These are phyloP conservation scores for Myotis vivesi DNA, from an alignment of 2,797 vertebrate genomes.

Conservation along the genomic window DNA sequence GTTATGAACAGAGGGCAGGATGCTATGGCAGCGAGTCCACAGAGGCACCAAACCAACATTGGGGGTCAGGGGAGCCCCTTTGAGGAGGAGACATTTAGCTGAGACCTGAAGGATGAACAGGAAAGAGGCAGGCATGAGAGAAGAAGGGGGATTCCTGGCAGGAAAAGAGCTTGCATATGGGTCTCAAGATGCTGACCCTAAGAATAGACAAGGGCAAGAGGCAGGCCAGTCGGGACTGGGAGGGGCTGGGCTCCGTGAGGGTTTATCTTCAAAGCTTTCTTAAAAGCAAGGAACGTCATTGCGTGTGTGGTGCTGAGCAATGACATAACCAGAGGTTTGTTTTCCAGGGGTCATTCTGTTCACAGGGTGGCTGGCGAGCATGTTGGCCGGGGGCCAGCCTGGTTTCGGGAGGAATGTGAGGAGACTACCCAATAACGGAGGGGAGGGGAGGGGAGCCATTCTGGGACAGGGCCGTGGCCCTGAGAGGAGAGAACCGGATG, in stretches of 20 bases:
- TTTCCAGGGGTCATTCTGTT: constrained; percentile 49
- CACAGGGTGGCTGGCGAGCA: neutral
- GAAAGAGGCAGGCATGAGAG: neutral
- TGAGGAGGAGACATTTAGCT: neutral
- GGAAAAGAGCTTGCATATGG: neutral
- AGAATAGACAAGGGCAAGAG: neutral
- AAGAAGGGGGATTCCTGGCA: neutral
- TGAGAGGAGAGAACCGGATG: neutral
- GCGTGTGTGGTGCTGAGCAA: neutral
- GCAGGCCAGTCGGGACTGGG: neutral
- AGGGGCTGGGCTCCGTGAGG: neutral
- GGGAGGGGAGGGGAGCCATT: no score
- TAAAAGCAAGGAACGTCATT: neutral
- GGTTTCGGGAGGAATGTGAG: constrained; percentile 50
- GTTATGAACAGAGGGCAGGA: neutral
- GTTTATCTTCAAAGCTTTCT: constrained; percentile 15
- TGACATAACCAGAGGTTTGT: constrained; percentile 60
- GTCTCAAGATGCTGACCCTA: neutral
- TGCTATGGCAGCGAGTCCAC: accelerated
- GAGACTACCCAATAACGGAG: constrained; percentile 38
- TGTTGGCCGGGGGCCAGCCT: constrained; percentile 56
- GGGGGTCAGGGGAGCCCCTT: neutral
- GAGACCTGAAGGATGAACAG: neutral
- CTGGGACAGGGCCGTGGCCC: neutral
- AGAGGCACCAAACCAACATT: neutral